Evolutionary conservation across 2,113 vertebrate genomes (phyloP).

Genomic region (Phyllopteryx taeniolatus): DNA sequence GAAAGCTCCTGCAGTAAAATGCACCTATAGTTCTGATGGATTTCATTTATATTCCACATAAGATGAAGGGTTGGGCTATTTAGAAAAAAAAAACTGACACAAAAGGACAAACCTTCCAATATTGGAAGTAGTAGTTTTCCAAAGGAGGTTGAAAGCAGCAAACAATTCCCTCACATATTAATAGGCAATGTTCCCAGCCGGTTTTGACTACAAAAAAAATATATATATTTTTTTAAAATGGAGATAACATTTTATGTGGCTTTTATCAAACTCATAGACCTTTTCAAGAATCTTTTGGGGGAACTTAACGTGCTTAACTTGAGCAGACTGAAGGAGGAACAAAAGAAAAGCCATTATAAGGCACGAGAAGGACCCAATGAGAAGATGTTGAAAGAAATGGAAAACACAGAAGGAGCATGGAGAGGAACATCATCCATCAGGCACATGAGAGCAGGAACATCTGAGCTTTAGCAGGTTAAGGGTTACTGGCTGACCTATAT

Average conservation of each 20-base stretch:
- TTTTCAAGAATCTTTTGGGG: constrained; percentile 17
- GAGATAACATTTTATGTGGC: background rate
- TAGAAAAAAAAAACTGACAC: background rate
- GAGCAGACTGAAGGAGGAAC: constrained; percentile 31
- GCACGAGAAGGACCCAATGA: constrained; percentile 22
- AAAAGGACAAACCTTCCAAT: background rate
- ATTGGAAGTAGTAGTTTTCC: background rate
- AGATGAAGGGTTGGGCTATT: background rate
- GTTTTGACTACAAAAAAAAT: constrained; percentile 4
- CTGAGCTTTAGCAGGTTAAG: constrained; percentile 37
- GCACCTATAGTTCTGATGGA: background rate
- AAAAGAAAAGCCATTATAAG: constrained; percentile 25
- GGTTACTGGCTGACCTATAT: constrained; percentile 49
- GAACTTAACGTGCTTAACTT: constrained; percentile 30
- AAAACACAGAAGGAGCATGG: constrained; percentile 27
- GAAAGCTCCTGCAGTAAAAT: background rate
- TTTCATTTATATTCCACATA: background rate
- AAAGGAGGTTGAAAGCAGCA: background rate
- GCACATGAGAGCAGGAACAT: constrained; percentile 24
- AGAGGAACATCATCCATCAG: constrained; percentile 51
- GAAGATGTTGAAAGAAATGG: constrained; percentile 38
- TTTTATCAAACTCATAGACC: constrained; percentile 7
- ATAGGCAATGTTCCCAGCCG: background rate
- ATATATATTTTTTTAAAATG: background rate
- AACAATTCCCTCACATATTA: constrained; percentile 13